Percentiles rank a stretch among this genome's conserved stretches.
Conservation (phyloP, 2,113 vertebrate species). For the Tychaedon coryphoeus region DNA sequence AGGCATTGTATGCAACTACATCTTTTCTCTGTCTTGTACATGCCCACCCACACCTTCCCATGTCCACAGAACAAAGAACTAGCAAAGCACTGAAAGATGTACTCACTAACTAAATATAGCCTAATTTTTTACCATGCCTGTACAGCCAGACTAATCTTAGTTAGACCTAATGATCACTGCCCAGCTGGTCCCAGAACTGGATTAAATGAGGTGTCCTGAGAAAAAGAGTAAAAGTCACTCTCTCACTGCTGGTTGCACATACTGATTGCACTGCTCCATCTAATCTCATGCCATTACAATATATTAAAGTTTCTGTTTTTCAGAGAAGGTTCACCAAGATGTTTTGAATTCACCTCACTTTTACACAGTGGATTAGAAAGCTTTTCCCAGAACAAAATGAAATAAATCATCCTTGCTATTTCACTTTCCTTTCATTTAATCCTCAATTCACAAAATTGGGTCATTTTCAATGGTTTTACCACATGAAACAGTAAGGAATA, state of each 20-base stretch:
- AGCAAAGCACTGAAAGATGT: neutral
- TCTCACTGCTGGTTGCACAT: neutral
- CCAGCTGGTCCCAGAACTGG: neutral
- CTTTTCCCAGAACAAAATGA: neutral
- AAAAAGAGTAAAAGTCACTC: neutral
- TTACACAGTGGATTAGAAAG: neutral
- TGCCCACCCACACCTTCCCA: neutral
- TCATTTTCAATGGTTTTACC: constrained; percentile 50
- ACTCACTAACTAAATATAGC: neutral
- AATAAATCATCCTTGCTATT: neutral
- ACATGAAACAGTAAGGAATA: constrained; percentile 35
- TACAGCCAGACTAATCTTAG: neutral
- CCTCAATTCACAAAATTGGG: constrained; percentile 28
- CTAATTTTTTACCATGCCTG: neutral
- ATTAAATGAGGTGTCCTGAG: neutral
- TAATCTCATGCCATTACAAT: neutral
- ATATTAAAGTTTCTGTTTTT: neutral
- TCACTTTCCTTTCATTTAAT: constrained; percentile 13
- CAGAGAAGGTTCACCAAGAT: neutral
- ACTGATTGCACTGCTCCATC: neutral
- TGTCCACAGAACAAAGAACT: neutral
- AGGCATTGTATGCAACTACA: neutral
- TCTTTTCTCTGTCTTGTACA: neutral
- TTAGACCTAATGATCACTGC: neutral
- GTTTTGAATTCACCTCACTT: neutral